These are phyloP conservation scores for Callopanchax toddi DNA, from an alignment of 2,113 vertebrate species.

Conservation along the genomic window DNA sequence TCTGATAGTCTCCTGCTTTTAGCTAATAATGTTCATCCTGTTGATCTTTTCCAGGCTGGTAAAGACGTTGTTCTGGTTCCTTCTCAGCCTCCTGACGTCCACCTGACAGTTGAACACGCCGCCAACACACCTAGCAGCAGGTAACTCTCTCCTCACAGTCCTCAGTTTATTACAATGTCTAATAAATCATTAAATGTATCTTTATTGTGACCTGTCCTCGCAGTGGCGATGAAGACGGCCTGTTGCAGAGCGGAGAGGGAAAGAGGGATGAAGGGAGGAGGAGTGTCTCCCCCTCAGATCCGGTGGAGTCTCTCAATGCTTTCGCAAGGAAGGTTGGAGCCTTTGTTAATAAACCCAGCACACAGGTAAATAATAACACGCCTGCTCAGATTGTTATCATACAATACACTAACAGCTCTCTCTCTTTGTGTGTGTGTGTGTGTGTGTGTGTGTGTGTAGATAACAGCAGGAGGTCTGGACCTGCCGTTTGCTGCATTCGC, in stretches of 20 bases:
- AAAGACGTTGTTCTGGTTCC: conserved; percentile 85
- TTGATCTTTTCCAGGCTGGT: too few relatives aligned
- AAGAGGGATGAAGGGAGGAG: conserved; percentile 81
- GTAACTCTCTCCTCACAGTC: conserved; percentile 12
- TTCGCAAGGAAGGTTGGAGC: conserved; percentile 95
- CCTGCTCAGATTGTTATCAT: not conserved
- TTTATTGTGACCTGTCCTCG: not conserved
- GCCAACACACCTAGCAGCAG: conserved; percentile 62
- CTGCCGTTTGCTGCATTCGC: conserved; percentile 96
- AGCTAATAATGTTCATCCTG: too few relatives aligned
- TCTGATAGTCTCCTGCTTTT: too few relatives aligned
- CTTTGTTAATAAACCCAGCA: conserved; percentile 93
- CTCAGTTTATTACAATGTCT: not conserved
- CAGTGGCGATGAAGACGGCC: conserved; percentile 84
- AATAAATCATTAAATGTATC: not conserved
- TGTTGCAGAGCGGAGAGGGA: conserved; percentile 84
- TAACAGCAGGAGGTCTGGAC: conserved; percentile 90
- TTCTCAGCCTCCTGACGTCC: conserved; percentile 78
- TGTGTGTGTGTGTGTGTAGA: conserved; percentile 72
- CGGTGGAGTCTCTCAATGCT: conserved; percentile 82
- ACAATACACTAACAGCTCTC: too few relatives aligned
- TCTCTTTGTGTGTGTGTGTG: conserved; percentile 22
- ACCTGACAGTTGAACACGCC: conserved; percentile 49
- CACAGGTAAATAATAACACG: conserved; percentile 82
- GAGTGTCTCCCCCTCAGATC: conserved; percentile 83